phyloP scores from a whole-genome alignment of 1,140 invertebrate species.

The Pristionchus pacificus region DNA sequence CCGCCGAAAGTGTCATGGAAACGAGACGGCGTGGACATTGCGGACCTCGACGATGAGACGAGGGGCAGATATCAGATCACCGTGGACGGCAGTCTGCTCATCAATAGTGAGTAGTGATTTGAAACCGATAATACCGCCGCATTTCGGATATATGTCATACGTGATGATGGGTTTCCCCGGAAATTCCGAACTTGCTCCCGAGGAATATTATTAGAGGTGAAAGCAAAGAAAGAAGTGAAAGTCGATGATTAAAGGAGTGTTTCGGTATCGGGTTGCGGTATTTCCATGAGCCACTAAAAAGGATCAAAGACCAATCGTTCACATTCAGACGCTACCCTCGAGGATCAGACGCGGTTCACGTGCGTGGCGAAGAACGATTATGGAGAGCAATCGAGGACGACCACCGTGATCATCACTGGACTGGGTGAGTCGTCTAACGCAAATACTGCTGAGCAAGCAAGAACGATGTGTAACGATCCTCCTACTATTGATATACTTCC shows the following conservation, averaged over 20 bases:
- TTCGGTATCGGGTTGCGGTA: too few relatives aligned
- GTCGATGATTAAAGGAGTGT: too few relatives aligned
- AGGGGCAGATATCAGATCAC: slow-evolving; percentile 38
- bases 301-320: slow-evolving; percentile 7
- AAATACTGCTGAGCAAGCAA: too few relatives aligned
- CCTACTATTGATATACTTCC: too few relatives aligned
- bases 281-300: too few relatives aligned
- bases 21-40: slow-evolving; percentile 46
- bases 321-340: slow-evolving; percentile 41
- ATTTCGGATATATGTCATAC: too few relatives aligned
- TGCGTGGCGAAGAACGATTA: slow-evolving; percentile 61
- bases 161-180: too few relatives aligned
- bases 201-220: too few relatives aligned
- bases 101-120: slow-evolving; percentile 41
- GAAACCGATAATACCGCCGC: slow-evolving; percentile 39
- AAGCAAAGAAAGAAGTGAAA: too few relatives aligned
- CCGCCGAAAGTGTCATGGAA: slow-evolving; percentile 55
- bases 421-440: slow-evolving; percentile 57
- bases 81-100: slow-evolving; percentile 48
- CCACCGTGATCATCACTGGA: slow-evolving; percentile 60
- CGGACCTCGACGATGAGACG: slow-evolving; percentile 29
- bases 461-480: too few relatives aligned
- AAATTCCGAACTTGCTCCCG: too few relatives aligned
- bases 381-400: slow-evolving; percentile 57
- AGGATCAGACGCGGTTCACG: slow-evolving; percentile 56